Base-by-base conservation (phyloP, 1,140 invertebrate genomes). In the Lordiphosa mommai region DNA sequence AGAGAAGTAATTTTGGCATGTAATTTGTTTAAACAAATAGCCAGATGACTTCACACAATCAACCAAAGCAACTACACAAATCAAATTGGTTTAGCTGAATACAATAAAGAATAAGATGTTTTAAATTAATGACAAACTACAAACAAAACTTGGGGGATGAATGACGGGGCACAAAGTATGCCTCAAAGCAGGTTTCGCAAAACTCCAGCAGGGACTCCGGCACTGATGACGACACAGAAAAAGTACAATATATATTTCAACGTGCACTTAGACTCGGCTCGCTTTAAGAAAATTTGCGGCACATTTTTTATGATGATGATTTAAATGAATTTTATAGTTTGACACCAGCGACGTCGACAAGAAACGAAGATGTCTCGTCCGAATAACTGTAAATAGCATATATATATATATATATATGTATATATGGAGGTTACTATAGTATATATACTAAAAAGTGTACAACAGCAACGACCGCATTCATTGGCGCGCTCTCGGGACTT, bases 311-410 rank as follows among this genome's bases (percentile, higher is more conserved):
- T 80, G 49, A 80, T 84, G 76, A 82, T 82, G 77, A 82, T 84
- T 84, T 82, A 76, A 82, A 77, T 67, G 77, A 72, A 68, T 84
- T 76, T 82, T 65, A 84, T 84, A 61, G 71, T 53, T 53, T 69
- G 65, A 60, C 65, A 68, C 44, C 12, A 41, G 17, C 20, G 27
- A 43, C 20, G 17, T 1, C 13, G 23, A 10, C 32, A 56, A 46
- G 44, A 66, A 36, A 41, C 20, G 17, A 46, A 40, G 46, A 48
- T 48, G 46, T 48, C 20, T 67, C 52, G 58, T 44, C 43, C 29
- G 5, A 47, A 34, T 30, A 57, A 51, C 44, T 47, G 61, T 56
- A 38, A 32, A 55, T 12, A 33, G 29, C 36, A 32, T 44, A 10
- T 29, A 13, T 30, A 16, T 29, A 38, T 34, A 44, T 73, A 34